Evolutionary conservation across 2,888 invertebrate genomes (phyloP), one percentile per base, ranked within the genome.

Genomic region (Caenorhabditis sp.): DNA sequence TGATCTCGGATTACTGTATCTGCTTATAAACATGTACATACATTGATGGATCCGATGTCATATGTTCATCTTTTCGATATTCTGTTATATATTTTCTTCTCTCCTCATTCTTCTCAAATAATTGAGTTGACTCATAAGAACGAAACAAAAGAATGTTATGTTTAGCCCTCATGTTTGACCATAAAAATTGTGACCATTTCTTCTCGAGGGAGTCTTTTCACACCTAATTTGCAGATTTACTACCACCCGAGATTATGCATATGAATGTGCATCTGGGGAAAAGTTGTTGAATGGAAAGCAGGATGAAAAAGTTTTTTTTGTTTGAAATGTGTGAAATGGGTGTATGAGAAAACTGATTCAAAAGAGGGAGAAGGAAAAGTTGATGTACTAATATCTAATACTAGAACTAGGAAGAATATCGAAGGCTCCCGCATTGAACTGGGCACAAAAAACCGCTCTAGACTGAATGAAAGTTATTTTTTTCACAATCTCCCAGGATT

Each of bases 161-260:
- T 23, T 23, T 23, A 53, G 19, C 12, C 12, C n/a, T n/a, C n/a
- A 23, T 23, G 53, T 53, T 12, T 53, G 31, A 31, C 31, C 53
- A 21, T 10, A 23, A 65, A 60, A 49, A 36, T 43, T 59, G n/a
- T n/a, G 31, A 66, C 17, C 53, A 23, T 53, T 19, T 53, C 53
- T 19, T 72, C 72, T 64, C 64, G 26, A 43, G 72, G 72, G 72
- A 67, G 72, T 66, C 58, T 60, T 58, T 66, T 69, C 66, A 62
- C 69, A 74, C 73, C 69, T 74, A 74, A 74, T 69, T 69, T 66
- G 73, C 69, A 74, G 73, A 74, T 74, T 74, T 69, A 74, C 66
- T 49, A 60, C 50, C 57, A 24, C 37, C 61, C 31, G 61, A 51
- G 61, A 61, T 61, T 61, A 61, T 61, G 27, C 53, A 27, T 51